Evolutionary conservation across 92 coral and sea anemone genomes (phyloP), one percentile per base, ranked within the genome.

Genomic region (Actinernus sp.): DNA sequence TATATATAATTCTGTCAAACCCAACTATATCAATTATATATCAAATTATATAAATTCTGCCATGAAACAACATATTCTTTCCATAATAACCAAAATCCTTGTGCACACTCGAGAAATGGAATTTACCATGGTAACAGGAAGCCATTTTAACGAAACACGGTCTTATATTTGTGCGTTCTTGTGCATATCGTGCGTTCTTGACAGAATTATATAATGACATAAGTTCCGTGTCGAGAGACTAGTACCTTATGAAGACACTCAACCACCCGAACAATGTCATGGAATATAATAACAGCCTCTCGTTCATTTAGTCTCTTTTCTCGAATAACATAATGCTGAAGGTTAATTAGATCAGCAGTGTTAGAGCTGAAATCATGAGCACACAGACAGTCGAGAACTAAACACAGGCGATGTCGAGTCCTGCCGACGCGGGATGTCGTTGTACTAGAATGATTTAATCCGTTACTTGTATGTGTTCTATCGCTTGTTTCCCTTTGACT

Each of bases 161-260:
- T 3, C 27, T 34, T 13, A 37, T n/a, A n/a, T n/a, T n/a, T n/a
- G n/a, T n/a, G n/a, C n/a, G n/a, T n/a, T n/a, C n/a, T n/a, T n/a
- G n/a, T n/a, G n/a, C n/a, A n/a, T n/a, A n/a, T n/a, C n/a, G n/a
- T n/a, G n/a, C n/a, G n/a, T n/a, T n/a, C n/a, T n/a, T n/a, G n/a
- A n/a, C n/a, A n/a, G n/a, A n/a, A n/a, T n/a, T n/a, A n/a, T n/a
- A 25, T 26, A 27, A 26, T 55, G 39, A 21, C 31, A 48, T 44
- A 17, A 20, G 11, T 55, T 29, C 55, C 21, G 14, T 7, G 20
- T 30, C 11, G 13, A 28, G 0, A 24, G 48, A 25, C 83, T 59
- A n/a, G n/a, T 64, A 95, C 99, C 99, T 88, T 82, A 57, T 95
- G 99, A 31, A 95, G 73, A 73, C 99, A 87, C 54, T 95, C 97